Evolutionary conservation across 2,888 invertebrate genomes (phyloP), one percentile per base, ranked within the genome.

Genomic region (Oegoconia quadripuncta): DNA sequence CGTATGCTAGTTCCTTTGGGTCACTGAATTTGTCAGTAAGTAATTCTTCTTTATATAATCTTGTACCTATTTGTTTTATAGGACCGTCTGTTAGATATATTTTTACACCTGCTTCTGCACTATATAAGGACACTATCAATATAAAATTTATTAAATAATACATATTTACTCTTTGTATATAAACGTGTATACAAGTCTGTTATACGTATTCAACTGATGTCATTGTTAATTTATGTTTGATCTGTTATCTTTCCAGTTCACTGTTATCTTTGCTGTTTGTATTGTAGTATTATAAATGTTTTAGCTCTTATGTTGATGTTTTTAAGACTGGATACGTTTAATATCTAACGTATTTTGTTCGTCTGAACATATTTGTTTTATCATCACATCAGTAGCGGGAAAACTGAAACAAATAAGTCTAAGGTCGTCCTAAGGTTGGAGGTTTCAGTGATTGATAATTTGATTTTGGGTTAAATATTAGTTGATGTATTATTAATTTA

Each of bases 1-100:
- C 86, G 46, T 83, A 86, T 0, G 79, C 69, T 14, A 86, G 43
- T 30, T 86, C 86, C 38, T 73, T 83, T 0, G 80, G 79, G 6
- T 65, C 64, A 14, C 57, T 53, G 41, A 58, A 84, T 20, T 61
- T 36, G 28, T 77, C 58, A 1, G 82, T 78, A 0, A 84, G 46
- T 1, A 84, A 42, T 45, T 79, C 74, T 29, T 77, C 73, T 46
- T 73, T 83, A 44, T 84, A 84, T 2, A 78, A 39, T 35, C 78
- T 67, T 3, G 62, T 52, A 3, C 84, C 84, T 7, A 86, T 76
- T 42, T 57, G 64, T 34, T 75, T 63, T 42, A 82, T 54, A 0
- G 80, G 79, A 1, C 63, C 55, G 13, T 84, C 77, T 3, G 75
- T 73, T 23, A 76, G 36, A 23, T 63, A 71, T 38, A 78, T 62